These are phyloP conservation scores for Crotalus helleri DNA, from an alignment of 2,113 vertebrate genomes.

Conservation along the genomic window DNA sequence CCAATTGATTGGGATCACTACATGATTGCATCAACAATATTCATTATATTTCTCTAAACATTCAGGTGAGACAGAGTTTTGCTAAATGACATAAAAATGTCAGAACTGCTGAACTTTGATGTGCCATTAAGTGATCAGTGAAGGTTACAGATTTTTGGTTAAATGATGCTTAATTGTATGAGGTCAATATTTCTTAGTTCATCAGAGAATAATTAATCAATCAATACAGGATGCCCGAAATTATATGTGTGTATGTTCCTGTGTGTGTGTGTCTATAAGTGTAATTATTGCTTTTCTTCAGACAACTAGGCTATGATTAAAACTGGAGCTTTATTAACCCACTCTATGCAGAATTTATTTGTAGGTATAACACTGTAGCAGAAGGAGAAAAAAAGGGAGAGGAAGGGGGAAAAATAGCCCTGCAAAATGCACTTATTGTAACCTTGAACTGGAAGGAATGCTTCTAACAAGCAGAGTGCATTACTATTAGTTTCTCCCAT, in stretches of 20 bases:
- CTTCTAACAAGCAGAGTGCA: constrained; percentile 76
- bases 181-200: constrained; percentile 97
- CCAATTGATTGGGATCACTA: constrained; percentile 20
- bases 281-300: constrained; percentile 64
- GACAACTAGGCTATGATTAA: constrained; percentile 57
- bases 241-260: constrained; percentile 42
- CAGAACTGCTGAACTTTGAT: constrained; percentile 86
- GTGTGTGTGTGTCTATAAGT: not conserved
- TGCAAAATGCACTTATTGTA: constrained; percentile 62
- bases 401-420: constrained; percentile 30
- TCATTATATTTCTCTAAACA: constrained; percentile 64
- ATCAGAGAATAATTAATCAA: constrained; percentile 96
- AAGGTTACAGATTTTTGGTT: constrained; percentile 82
- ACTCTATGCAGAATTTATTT: constrained; percentile 62
- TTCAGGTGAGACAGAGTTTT: constrained; percentile 78
- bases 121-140: constrained; percentile 97
- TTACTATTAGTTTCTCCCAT: constrained; percentile 74
- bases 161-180: constrained; percentile 82
- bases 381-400: constrained; percentile 23
- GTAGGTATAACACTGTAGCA: constrained; percentile 42
- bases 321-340: constrained; percentile 69
- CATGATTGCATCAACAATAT: constrained; percentile 13
- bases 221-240: constrained; percentile 83
- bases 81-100: constrained; percentile 89
- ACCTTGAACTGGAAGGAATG: constrained; percentile 71